Evolutionary conservation across 2,888 invertebrate genomes (phyloP).

Genomic region (Drosophila lutescens): DNA sequence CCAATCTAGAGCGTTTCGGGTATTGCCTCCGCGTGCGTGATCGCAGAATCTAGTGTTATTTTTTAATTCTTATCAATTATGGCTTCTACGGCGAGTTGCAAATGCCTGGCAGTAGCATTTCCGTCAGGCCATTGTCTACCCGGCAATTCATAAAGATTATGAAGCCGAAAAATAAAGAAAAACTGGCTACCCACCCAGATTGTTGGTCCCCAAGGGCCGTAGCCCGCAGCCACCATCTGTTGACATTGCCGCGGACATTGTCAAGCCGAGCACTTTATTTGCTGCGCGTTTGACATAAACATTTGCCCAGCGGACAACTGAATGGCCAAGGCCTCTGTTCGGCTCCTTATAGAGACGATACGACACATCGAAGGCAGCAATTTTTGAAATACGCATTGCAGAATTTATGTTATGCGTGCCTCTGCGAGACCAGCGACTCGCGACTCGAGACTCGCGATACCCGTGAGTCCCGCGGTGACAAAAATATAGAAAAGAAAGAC

Average conservation of each 20-base stretch:
- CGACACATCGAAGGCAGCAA: slow-evolving; percentile 70
- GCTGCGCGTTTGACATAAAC: slow-evolving; percentile 78
- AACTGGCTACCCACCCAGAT: slow-evolving; percentile 69
- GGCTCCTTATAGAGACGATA: slow-evolving; percentile 69
- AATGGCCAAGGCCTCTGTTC: slow-evolving; percentile 76
- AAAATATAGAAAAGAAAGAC: slow-evolving; percentile 45
- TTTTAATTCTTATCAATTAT: slow-evolving; percentile 51
- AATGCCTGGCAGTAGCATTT: slow-evolving; percentile 51
- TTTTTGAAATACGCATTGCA: slow-evolving; percentile 78
- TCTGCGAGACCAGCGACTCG: slow-evolving; percentile 17
- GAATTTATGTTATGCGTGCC: slow-evolving; percentile 79
- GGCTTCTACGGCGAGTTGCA: slow-evolving; percentile 51
- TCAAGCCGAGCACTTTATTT: slow-evolving; percentile 79
- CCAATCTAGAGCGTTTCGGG: slow-evolving; percentile 48
- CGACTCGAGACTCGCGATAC: slow-evolving; percentile 1
- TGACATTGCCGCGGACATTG: slow-evolving; percentile 76
- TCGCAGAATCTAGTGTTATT: slow-evolving; percentile 59
- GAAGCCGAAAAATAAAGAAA: slow-evolving; percentile 41
- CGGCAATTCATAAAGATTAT: slow-evolving; percentile 76
- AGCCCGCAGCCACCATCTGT: slow-evolving; percentile 41
- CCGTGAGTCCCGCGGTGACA: slow-evolving; percentile 43
- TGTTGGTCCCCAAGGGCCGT: slow-evolving; percentile 76
- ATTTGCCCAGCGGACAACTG: slow-evolving; percentile 78
- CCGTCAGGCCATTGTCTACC: slow-evolving; percentile 56
- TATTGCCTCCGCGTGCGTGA: slow-evolving; percentile 59